phyloP scores from a whole-genome alignment of 1,140 invertebrate genomes.

The Zaprionus tsacasi region DNA sequence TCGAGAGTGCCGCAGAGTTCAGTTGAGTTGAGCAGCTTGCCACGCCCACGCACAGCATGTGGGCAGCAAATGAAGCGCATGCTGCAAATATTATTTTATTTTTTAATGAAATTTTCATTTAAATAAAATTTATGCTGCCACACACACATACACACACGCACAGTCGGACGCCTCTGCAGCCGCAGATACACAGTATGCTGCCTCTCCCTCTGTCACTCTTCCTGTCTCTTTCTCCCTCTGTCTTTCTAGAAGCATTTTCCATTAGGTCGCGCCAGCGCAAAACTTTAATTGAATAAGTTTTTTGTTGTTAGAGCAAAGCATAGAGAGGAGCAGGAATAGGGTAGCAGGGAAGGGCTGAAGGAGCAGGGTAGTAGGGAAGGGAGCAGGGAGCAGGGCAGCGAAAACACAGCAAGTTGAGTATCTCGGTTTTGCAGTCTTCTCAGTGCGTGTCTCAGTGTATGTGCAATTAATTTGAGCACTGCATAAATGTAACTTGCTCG shows the following conservation, averaged over 20 bases:
- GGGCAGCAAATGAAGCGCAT: constrained; percentile 62
- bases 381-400: neutral
- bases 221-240: neutral
- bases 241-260: constrained; percentile 59
- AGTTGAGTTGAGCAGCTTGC: constrained; percentile 28
- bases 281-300: constrained; percentile 81
- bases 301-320: constrained; percentile 32
- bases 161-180: neutral
- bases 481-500: constrained; percentile 51
- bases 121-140: constrained; percentile 64
- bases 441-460: constrained; percentile 21
- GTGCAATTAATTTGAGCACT: constrained; percentile 74
- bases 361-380: neutral
- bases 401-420: constrained; percentile 23
- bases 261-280: constrained; percentile 57
- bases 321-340: neutral
- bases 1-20: neutral
- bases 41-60: constrained; percentile 40
- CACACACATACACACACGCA: constrained; percentile 31
- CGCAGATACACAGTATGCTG: neutral
- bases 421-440: constrained; percentile 33
- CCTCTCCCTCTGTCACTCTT: no score
- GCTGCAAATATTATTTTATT: constrained; percentile 66
- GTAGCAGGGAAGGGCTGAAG: no score
- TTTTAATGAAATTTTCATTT: constrained; percentile 78